Evolutionary conservation across 2,113 vertebrate species (phyloP).

Genomic region (Dermatemys mawii): DNA sequence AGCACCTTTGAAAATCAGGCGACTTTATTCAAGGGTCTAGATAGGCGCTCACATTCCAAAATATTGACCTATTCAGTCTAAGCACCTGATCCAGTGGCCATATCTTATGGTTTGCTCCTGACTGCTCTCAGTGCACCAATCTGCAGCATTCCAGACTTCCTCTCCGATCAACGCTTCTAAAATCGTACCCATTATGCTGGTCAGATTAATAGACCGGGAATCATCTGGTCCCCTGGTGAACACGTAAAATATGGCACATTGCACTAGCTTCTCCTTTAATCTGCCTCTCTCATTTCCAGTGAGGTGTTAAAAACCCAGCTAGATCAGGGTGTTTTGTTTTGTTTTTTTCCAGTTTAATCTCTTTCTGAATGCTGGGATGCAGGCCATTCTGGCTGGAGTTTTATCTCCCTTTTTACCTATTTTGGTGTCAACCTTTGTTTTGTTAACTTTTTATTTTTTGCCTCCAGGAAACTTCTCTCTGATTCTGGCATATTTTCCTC

Average conservation of each 20-base stretch:
- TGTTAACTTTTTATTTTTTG: slow-evolving; percentile 78
- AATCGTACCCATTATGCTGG: neutral
- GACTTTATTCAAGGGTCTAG: neutral
- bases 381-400: neutral
- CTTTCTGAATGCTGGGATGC: slow-evolving; percentile 21
- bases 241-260: neutral
- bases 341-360: neutral
- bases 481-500: slow-evolving; percentile 71
- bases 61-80: neutral
- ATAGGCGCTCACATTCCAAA: neutral
- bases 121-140: neutral
- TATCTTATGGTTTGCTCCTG: neutral
- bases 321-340: neutral
- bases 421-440: slow-evolving; percentile 72
- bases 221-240: neutral
- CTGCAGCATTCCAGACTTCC: neutral
- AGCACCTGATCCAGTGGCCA: neutral
- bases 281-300: neutral
- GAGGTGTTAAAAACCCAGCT: neutral
- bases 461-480: slow-evolving; percentile 73
- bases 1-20: neutral
- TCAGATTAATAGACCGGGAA: neutral
- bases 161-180: neutral
- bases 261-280: neutral
- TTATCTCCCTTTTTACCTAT: slow-evolving; percentile 60